Evolutionary conservation across 2,797 vertebrate species (phyloP).

Genomic region (Merluccius polli): DNA sequence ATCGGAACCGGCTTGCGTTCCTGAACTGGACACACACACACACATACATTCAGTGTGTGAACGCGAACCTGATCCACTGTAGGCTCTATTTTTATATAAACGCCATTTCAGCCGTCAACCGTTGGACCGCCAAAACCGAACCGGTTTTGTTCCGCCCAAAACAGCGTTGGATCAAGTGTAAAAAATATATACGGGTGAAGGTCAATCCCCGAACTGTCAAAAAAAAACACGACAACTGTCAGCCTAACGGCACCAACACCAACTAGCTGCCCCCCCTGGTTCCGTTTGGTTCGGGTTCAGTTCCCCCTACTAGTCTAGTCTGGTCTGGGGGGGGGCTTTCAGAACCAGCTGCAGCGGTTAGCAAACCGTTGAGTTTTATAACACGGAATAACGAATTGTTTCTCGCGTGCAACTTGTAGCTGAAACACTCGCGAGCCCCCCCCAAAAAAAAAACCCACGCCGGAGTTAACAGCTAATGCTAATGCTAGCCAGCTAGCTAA

Average conservation of each 20-base stretch:
- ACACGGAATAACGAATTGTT: not conserved
- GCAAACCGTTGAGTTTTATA: too few relatives aligned
- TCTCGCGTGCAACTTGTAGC: not conserved
- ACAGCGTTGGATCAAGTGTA: not conserved
- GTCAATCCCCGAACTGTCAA: conserved; percentile 77
- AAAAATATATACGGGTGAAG: conserved; percentile 68
- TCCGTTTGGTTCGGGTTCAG: not conserved
- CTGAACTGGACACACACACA: conserved; percentile 41
- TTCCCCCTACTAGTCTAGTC: not conserved
- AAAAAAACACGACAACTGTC: conserved; percentile 60
- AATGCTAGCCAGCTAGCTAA: not conserved
- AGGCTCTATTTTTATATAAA: not conserved
- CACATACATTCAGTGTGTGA: too few relatives aligned
- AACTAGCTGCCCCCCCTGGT: not conserved
- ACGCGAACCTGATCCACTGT: not conserved
- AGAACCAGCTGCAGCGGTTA: not conserved
- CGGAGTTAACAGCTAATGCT: not conserved
- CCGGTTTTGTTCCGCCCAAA: not conserved
- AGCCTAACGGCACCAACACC: conserved; percentile 42
- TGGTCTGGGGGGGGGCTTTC: not conserved
- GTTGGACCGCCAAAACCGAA: not conserved
- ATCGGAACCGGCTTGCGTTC: conserved; percentile 73
- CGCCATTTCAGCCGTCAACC: not conserved
- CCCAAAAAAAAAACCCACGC: too few relatives aligned
- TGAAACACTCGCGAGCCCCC: not conserved